Evolutionary conservation across 2,888 invertebrate species (phyloP).

Genomic region (Cryptocephalus moraei): DNA sequence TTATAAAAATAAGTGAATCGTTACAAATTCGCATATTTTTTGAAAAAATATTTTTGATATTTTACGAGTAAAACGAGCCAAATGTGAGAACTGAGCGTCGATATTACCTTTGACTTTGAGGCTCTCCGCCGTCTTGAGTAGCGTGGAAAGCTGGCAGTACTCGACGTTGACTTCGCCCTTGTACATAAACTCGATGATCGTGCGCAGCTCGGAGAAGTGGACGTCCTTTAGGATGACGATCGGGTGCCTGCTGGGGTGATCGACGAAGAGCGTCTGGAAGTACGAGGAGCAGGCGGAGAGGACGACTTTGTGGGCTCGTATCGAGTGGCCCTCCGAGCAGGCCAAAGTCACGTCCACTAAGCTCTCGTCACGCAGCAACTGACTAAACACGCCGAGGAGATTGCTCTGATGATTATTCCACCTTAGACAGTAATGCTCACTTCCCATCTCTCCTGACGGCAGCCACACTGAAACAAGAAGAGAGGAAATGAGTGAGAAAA

Average conservation of each 20-base stretch:
- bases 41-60: too few relatives aligned
- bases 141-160: slow-evolving; percentile 83
- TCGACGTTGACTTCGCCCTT: slow-evolving; percentile 92
- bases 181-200: slow-evolving; percentile 94
- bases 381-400: slow-evolving; percentile 94
- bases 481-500: not conserved
- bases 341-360: slow-evolving; percentile 94
- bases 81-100: too few relatives aligned
- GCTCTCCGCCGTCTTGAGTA: slow-evolving; percentile 86
- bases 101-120: slow-evolving; percentile 68
- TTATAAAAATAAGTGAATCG: too few relatives aligned
- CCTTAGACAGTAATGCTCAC: slow-evolving; percentile 97
- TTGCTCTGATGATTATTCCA: slow-evolving; percentile 99
- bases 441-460: slow-evolving; percentile 72
- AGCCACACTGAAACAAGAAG: slow-evolving; percentile 57
- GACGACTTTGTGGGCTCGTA: slow-evolving; percentile 86
- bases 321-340: slow-evolving; percentile 91
- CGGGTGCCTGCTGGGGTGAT: slow-evolving; percentile 81
- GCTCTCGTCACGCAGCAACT: slow-evolving; percentile 90
- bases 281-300: slow-evolving; percentile 92
- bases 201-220: slow-evolving; percentile 79
- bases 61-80: too few relatives aligned
- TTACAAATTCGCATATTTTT: too few relatives aligned
- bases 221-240: slow-evolving; percentile 94
- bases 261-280: slow-evolving; percentile 87